Base-by-base conservation (phyloP, 2,888 invertebrate species). In the Exephanes ischioxanthus region DNA sequence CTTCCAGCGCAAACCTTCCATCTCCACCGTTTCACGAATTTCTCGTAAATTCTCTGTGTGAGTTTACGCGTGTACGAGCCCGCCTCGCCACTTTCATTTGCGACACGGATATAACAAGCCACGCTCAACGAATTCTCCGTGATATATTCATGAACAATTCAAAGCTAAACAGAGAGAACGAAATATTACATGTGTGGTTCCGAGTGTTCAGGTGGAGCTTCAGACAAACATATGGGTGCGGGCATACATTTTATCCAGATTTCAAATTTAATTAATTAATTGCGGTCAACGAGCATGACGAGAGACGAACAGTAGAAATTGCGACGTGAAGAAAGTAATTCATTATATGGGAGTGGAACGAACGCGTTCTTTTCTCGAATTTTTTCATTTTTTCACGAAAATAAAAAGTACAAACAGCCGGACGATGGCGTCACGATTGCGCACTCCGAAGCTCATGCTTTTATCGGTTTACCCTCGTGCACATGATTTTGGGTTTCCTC, bases 11-110 rank as follows among this genome's bases (percentile, higher is more conserved):
- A 70, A 45, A 73, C 41, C 4, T 51, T 14, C 67, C 14, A 19
- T 48, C 80, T n/a, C 22, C 26, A 22, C 7, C 33, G 22, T 51
- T 61, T 82, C 72, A 76, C 76, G 76, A 82, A 51, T 66, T 66
- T 33, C 78, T 33, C 48, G 48, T 16, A 19, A 48, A 51, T 61
- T 71, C 26, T 33, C 3, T 6, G 30, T 33, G 63, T 33, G 26
- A 0, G 63, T 63, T 16, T 63, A 30, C 7, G 33, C 16, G 63
- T 33, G 30, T 33, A 7, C 63, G 72, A 19, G 19, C 67, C 33
- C 58, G 16, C 9, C 53, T 58, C 68, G 66, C 19, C 58, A 68
- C 73, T 83, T 61, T 73, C 73, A 48, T 83, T 77, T 58, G 30
- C 41, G 14, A 70, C 58, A 48, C 45, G 63, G 45, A 66, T 48